Base-by-base conservation (phyloP, 2,888 invertebrate species). In the Perizoma affinitatum region DNA sequence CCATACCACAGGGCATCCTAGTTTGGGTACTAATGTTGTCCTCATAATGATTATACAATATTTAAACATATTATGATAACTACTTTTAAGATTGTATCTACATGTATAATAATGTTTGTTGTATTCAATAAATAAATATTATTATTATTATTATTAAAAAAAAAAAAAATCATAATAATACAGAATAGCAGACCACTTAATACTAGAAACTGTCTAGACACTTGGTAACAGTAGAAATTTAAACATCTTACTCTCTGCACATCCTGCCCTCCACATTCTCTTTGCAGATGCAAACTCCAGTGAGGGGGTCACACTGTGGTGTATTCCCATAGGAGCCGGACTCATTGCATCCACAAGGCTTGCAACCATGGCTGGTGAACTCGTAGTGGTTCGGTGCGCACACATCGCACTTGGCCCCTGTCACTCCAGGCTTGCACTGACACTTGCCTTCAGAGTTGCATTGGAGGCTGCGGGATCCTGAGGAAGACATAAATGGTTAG, bases 211-310 rank as follows among this genome's bases (percentile, higher is more conserved):
- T 2, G 3, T 22, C 22, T 3, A 22, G 22, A 3, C 22, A 22
- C 22, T 22, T 22, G 22, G 3, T 38, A 5, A 6, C 5, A 38
- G 5, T 7, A 38, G 38, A 7, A 6, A 38, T 7, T 38, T 38
- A 5, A 38, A 6, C 35, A 55, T 92, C 93, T 91, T 80, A 96
- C 95, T 96, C 96, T 86, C 96, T 95, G 84, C 99, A 99, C 61
- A 96, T 96, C 79, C 96, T 96, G 22, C 99, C 99, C 88, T 99
- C 99, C 0, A 99, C 99, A 81, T 99, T 98, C 73, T 96, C 96
- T 81, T 98, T 98, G 84, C 98, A 98, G 35, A 87, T 78, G 76
- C 98, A 98, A 8, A 94, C 91, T 0, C 99, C 99, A 0, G 94
- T 95, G 36, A 93, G 90, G 0, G 97, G 93, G 84, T 98, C 96